Evolutionary conservation across 2,888 invertebrate genomes (phyloP), one percentile per base, ranked within the genome.

Genomic region (Caenorhabditis becei): DNA sequence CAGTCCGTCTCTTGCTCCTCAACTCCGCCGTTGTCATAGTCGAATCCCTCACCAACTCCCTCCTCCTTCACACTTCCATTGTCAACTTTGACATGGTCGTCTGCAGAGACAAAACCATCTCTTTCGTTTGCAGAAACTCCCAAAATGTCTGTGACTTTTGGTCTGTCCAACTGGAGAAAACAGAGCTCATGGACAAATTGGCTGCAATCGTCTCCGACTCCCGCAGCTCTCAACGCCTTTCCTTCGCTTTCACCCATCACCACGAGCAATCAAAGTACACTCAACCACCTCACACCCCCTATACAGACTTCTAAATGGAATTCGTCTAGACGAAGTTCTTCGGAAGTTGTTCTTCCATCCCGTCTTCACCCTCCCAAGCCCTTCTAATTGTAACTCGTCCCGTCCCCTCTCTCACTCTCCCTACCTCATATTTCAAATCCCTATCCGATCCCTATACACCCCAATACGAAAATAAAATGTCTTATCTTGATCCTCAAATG

Each of bases 1-100:
- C 4, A 32, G 41, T 14, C 32, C 44, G 58, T 41, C 16, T 67
- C n/a, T 58, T 44, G 14, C 49, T 67, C 58, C 44, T 58, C 18
- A 24, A 58, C 23, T 56, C 58, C 16, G 32, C 26, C 37, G 44
- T 67, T 16, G 26, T 49, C 28, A 20, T 67, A 11, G 28, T 58
- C 35, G 32, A 16, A 35, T 10, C n/a, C n/a, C 32, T 20, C 1
- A n/a, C 32, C 35, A 16, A n/a, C 23, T 16, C 28, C 24, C n/a
- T 69, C 1, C 16, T 59, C 0, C 18, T 26, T 7, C 61, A 61
- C 54, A 28, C 53, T 28, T 62, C 70, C 11, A 41, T 62, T 23
- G 26, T 16, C 16, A 32, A 53, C n/a, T 51, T 62, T 16, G 44
- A 62, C 44, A 20, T 53, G 18, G n/a, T 62, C 8, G 24, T 41